A percentile compares a stretch with the other conserved stretches of the same genome.
Conservation (phyloP, 1,140 invertebrate species). For the Acyrthosiphon pisum region DNA sequence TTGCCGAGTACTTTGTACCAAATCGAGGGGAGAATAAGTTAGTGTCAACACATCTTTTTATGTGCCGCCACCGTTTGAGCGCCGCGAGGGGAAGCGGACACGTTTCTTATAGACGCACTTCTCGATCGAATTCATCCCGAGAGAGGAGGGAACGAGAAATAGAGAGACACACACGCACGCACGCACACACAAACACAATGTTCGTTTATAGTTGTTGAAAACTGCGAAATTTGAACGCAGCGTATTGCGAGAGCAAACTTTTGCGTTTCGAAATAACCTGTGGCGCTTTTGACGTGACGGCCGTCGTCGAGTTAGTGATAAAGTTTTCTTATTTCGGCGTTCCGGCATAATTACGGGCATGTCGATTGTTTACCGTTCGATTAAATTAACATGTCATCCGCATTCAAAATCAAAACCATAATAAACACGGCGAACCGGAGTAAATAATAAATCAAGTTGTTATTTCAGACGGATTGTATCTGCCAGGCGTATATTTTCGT, state of each 20-base stretch:
- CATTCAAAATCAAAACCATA: slow-evolving; percentile 9
- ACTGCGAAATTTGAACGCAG: slow-evolving; percentile 10
- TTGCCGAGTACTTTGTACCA: slow-evolving; percentile 34
- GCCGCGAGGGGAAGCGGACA: neutral
- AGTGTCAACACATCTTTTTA: slow-evolving; percentile 53
- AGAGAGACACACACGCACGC: neutral
- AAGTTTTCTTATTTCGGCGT: slow-evolving; percentile 39
- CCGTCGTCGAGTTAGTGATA: neutral
- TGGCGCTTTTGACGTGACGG: slow-evolving; percentile 42
- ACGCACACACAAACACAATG: neutral
- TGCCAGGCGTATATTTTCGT: neutral
- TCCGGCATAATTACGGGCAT: neutral
- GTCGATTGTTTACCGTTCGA: slow-evolving; percentile 27
- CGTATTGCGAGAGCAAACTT: slow-evolving; percentile 27
- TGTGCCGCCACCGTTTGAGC: neutral
- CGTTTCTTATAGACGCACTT: slow-evolving; percentile 36
- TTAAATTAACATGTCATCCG: slow-evolving; percentile 27
- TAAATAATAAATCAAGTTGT: neutral
- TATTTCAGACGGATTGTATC: neutral
- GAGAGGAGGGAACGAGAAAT: neutral
- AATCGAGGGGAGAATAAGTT: slow-evolving; percentile 53
- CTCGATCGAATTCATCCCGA: slow-evolving; percentile 32
- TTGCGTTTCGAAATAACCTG: slow-evolving; percentile 21
- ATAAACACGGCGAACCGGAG: neutral
- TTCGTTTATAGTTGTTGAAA: slow-evolving; percentile 47